These are phyloP conservation scores for Gymnoscopelus microlampas DNA, from an alignment of 2,797 vertebrate species.

Conservation along the genomic window DNA sequence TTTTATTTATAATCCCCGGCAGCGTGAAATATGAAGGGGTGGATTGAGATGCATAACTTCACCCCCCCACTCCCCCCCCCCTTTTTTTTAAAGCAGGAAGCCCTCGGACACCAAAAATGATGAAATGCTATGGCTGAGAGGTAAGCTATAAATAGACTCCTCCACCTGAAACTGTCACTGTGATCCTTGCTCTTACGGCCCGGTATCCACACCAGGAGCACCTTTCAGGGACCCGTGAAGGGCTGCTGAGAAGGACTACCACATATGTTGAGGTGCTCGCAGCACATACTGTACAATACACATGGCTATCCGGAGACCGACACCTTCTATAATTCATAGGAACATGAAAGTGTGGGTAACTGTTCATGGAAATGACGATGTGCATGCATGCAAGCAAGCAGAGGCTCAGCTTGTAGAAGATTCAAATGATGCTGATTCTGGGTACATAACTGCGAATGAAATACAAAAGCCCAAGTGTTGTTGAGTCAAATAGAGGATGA, in stretches of 20 bases:
- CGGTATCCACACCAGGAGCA: conserved; percentile 68
- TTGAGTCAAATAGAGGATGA: conserved; percentile 62
- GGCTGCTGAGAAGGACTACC: conserved; percentile 59
- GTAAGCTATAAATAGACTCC: conserved; percentile 88
- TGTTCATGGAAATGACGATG: conserved; percentile 6
- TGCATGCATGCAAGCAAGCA: conserved; percentile 21
- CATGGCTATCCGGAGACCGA: conserved; percentile 32
- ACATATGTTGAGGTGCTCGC: conserved; percentile 54
- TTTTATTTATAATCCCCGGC: conserved; percentile 83
- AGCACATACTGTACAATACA: conserved; percentile 38
- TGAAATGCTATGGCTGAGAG: conserved; percentile 83
- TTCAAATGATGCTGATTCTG: conserved; percentile 56
- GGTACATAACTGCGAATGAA: conserved; percentile 46
- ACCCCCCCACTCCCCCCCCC: conserved; percentile 27
- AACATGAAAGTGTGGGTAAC: conserved; percentile 34
- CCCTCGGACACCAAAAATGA: conserved; percentile 83
- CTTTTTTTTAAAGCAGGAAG: conserved; percentile 79
- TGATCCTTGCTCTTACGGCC: conserved; percentile 73
- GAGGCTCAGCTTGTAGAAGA: conserved; percentile 35
- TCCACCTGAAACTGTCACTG: conserved; percentile 87
- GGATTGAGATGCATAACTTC: conserved; percentile 83
- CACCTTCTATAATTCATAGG: conserved; percentile 52
- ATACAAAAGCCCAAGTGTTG: conserved; percentile 55
- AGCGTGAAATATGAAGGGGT: conserved; percentile 82
- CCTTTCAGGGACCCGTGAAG: conserved; percentile 65